Evolutionary conservation across 2,797 vertebrate species (phyloP), one percentile per base, ranked within the genome.

Genomic region (Phyllotis vaccarum): DNA sequence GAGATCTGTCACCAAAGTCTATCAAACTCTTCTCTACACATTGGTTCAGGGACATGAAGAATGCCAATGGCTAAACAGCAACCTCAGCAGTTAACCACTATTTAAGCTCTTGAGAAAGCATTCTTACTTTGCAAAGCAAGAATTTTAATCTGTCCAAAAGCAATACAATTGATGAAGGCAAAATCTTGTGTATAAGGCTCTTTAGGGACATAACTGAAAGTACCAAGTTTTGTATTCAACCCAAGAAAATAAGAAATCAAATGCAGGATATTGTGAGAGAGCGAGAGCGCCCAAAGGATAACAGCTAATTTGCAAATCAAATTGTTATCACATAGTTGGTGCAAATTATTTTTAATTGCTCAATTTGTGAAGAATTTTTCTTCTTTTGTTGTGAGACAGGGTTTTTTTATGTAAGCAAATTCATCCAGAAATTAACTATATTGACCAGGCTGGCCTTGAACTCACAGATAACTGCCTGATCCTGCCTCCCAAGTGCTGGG

Each of bases 191-290:
- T n/a, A 74, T 40, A 79, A 6, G 2, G 2, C 49, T 56, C n/a
- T 79, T 89, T 82, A 54, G 60, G 46, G n/a, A 93, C 83, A 87
- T 94, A 76, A 89, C 19, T 21, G 82, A 68, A 90, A 86, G 4
- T 22, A 19, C 17, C 31, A 72, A 49, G 22, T 72, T 86, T 6
- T 75, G 6, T 64, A 86, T 78, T 89, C 13, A 82, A 43, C 16
- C 29, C 40, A 17, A 17, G 8, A 29, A 21, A 16, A 24, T 16
- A 27, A 58, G 0, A 34, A 62, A 72, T 79, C 5, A 40, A 19
- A 89, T 56, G 16, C 3, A 62, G 40, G 19, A 60, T 66, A n/a
- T 27, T 90, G 60, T 21, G 58, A 74, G 7, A 76, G 87, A 58
- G 16, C 6, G 7, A 76, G 87, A 58, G 16, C 6, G 86, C 58